These are phyloP conservation scores for Drosophila tsacasi DNA, from an alignment of 1,140 invertebrate genomes.

Conservation along the genomic window DNA sequence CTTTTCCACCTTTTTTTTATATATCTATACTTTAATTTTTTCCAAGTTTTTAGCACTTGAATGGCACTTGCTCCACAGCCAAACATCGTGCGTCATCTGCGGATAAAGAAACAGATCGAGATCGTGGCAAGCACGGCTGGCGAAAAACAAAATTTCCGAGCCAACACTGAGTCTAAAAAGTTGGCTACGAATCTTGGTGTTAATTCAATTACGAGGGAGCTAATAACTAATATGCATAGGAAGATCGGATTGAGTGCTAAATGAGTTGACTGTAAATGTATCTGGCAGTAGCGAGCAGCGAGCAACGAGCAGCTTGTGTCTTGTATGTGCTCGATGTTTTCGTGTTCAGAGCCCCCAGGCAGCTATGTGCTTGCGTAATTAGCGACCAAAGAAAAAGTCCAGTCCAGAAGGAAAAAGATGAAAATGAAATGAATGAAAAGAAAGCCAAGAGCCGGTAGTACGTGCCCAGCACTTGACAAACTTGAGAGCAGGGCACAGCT, in stretches of 20 bases:
- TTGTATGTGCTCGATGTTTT: conserved; percentile 49
- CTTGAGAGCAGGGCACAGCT: conserved; percentile 11
- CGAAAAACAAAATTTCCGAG: conserved; percentile 16
- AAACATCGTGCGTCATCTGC: conserved; percentile 48
- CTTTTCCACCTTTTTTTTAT: not conserved
- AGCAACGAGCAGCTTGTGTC: conserved; percentile 4
- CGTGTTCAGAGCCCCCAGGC: conserved; percentile 30
- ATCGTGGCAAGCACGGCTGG: conserved; percentile 18
- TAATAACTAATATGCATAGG: conserved; percentile 79
- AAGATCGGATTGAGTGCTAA: conserved; percentile 56
- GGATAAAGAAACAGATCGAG: conserved; percentile 31
- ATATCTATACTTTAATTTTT: conserved; percentile 17
- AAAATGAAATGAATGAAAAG: conserved; percentile 61
- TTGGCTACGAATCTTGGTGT: conserved; percentile 50
- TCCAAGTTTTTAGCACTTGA: conserved; percentile 61
- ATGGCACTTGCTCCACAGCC: conserved; percentile 33
- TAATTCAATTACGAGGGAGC: conserved; percentile 73
- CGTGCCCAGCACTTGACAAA: conserved; percentile 72
- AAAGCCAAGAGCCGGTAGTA: conserved; percentile 37
- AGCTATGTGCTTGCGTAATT: conserved; percentile 74
- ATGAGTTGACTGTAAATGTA: conserved; percentile 37
- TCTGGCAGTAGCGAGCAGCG: conserved; percentile 17
- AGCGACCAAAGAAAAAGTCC: conserved; percentile 46
- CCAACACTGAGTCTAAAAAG: conserved; percentile 24
- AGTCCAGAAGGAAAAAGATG: conserved; percentile 49